Evolutionary conservation across 2,113 vertebrate genomes (phyloP).

Genomic region (Ceyx margarethae): DNA sequence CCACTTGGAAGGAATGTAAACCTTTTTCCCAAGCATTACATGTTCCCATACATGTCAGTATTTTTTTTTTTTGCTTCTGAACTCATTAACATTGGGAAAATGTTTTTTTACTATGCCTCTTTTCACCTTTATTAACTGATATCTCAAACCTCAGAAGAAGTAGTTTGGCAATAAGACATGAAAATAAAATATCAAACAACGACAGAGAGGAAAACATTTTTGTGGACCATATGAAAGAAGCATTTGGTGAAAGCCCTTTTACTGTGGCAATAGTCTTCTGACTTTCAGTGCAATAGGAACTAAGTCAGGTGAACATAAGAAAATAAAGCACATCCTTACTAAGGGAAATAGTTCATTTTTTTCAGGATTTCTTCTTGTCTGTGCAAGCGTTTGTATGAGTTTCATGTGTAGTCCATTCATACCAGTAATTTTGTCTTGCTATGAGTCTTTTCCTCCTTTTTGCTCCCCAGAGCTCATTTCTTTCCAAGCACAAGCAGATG

Average conservation of each 20-base stretch:
- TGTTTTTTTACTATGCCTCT: neutral
- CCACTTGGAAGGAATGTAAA: neutral
- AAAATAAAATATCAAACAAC: neutral
- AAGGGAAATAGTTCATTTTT: neutral
- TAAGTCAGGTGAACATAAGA: neutral
- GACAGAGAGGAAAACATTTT: neutral
- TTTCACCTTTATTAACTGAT: neutral
- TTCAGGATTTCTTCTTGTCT: neutral
- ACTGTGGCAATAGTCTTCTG: neutral
- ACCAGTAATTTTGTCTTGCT: neutral
- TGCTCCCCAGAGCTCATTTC: neutral
- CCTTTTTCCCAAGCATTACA: neutral
- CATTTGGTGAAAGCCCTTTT: neutral
- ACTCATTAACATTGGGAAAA: neutral
- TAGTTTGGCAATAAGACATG: neutral
- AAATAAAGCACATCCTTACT: neutral
- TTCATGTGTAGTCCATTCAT: neutral
- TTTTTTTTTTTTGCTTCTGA: neutral
- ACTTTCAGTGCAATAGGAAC: neutral
- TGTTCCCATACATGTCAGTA: neutral
- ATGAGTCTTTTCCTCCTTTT: neutral
- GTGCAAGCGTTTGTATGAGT: neutral
- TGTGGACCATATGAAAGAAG: neutral
- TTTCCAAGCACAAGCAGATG: neutral
- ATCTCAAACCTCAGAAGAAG: neutral